These are phyloP conservation scores for Drosophila paracracens DNA, from an alignment of 2,888 invertebrate species.

Conservation along the genomic window DNA sequence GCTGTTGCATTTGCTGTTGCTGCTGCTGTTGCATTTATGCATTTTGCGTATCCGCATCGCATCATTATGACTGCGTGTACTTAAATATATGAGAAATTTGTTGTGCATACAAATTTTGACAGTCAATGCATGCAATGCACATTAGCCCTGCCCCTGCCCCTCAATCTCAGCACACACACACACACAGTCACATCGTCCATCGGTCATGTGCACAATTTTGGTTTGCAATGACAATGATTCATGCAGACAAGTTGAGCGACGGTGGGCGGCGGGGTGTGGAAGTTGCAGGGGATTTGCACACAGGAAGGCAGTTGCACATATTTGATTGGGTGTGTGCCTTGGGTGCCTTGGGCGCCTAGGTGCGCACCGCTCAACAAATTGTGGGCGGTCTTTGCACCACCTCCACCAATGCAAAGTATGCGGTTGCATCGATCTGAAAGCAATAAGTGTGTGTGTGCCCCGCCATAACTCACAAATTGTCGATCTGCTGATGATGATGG, in stretches of 20 bases:
- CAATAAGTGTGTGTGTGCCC: slow-evolving; percentile 20
- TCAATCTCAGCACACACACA: slow-evolving; percentile 28
- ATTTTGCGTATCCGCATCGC: slow-evolving; percentile 72
- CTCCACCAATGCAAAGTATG: slow-evolving; percentile 34
- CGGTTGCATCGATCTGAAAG: slow-evolving; percentile 44
- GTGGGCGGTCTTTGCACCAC: slow-evolving; percentile 22
- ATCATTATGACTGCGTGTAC: slow-evolving; percentile 72
- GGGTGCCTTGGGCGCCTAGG: slow-evolving; percentile 26
- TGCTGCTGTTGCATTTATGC: slow-evolving; percentile 72
- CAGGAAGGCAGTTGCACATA: slow-evolving; percentile 4
- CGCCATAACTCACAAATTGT: slow-evolving; percentile 37
- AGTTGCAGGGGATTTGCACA: background rate
- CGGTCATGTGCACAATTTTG: slow-evolving; percentile 67
- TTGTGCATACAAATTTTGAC: slow-evolving; percentile 79
- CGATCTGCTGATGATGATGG: slow-evolving; percentile 33
- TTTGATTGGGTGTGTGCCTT: slow-evolving; percentile 13
- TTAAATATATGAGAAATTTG: slow-evolving; percentile 81
- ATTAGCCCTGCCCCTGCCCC: slow-evolving; percentile 52
- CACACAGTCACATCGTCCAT: slow-evolving; percentile 50
- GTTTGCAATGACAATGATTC: slow-evolving; percentile 73
- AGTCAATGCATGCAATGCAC: slow-evolving; percentile 67
- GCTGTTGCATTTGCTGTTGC: slow-evolving; percentile 40
- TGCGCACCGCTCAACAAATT: slow-evolving; percentile 27
- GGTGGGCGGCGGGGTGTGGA: background rate
- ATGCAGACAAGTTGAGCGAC: slow-evolving; percentile 44